Percentiles rank a stretch among this genome's conserved stretches.
These are phyloP conservation scores for Trachymyrmex septentrionalis DNA, from an alignment of 1,140 invertebrate species.

Conservation along the genomic window DNA sequence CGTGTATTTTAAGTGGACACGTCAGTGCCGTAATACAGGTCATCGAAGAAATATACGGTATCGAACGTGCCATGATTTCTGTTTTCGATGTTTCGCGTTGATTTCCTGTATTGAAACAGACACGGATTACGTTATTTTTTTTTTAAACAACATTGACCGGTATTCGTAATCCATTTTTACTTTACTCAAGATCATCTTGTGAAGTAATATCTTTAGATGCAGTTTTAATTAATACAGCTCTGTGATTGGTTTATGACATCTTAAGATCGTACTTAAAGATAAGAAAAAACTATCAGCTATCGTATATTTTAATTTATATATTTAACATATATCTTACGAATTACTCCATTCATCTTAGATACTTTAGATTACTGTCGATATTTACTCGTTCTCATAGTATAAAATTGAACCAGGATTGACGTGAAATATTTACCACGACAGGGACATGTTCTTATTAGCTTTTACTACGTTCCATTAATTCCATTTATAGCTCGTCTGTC, in stretches of 20 bases:
- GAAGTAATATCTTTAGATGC: no score
- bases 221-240: no score
- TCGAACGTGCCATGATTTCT: not conserved
- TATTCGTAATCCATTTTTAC: no score
- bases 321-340: not conserved
- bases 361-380: not conserved
- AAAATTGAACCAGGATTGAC: slow-evolving; percentile 3
- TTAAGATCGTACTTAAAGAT: no score
- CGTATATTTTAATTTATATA: slow-evolving; percentile 7
- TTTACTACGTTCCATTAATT: slow-evolving; percentile 35
- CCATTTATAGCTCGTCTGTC: slow-evolving; percentile 27
- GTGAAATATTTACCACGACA: not conserved
- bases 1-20: slow-evolving; percentile 24
- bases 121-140: not conserved
- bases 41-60: slow-evolving; percentile 2
- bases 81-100: not conserved
- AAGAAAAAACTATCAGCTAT: no score
- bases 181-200: no score
- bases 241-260: no score
- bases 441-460: not conserved
- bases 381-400: not conserved
- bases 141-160: not conserved
- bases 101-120: not conserved
- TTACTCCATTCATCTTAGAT: not conserved
- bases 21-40: not conserved